Evolutionary conservation across 1,140 invertebrate species (phyloP).

Genomic region (Contarinia nasturtii): DNA sequence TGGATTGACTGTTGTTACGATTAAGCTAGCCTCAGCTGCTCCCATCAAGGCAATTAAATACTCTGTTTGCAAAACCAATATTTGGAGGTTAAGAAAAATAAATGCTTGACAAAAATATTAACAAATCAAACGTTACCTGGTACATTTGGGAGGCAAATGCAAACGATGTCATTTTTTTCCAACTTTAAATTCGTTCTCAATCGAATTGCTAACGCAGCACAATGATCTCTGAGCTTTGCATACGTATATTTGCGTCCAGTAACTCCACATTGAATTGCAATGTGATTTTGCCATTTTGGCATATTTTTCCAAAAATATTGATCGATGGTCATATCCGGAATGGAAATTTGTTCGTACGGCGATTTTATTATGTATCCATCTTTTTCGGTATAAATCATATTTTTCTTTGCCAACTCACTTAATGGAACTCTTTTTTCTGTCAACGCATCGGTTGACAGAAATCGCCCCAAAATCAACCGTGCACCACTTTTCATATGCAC

Average conservation of each 20-base stretch:
- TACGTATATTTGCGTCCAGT: conserved; percentile 54
- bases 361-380: conserved; percentile 11
- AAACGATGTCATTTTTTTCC: conserved; percentile 45
- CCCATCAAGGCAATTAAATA: conserved; percentile 47
- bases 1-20: conserved; percentile 61
- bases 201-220: conserved; percentile 44
- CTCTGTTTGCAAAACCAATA: too few species aligned
- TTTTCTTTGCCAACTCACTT: too few species aligned
- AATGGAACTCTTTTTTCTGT: too few species aligned
- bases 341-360: conserved; percentile 26
- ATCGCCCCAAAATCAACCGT: too few species aligned
- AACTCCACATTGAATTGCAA: conserved; percentile 34
- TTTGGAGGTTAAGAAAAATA: too few species aligned
- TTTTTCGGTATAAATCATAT: background rate
- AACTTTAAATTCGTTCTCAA: conserved; percentile 44
- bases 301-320: conserved; percentile 43
- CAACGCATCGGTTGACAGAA: too few species aligned
- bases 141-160: conserved; percentile 50
- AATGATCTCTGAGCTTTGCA: conserved; percentile 36
- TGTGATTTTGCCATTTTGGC: conserved; percentile 35
- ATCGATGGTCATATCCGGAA: conserved; percentile 29
- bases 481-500: too few species aligned
- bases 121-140: too few species aligned
- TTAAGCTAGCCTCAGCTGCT: conserved; percentile 41
- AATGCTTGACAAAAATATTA: too few species aligned